Base-by-base conservation (phyloP, 1,140 invertebrate genomes). In the Mylabris phalerata region DNA sequence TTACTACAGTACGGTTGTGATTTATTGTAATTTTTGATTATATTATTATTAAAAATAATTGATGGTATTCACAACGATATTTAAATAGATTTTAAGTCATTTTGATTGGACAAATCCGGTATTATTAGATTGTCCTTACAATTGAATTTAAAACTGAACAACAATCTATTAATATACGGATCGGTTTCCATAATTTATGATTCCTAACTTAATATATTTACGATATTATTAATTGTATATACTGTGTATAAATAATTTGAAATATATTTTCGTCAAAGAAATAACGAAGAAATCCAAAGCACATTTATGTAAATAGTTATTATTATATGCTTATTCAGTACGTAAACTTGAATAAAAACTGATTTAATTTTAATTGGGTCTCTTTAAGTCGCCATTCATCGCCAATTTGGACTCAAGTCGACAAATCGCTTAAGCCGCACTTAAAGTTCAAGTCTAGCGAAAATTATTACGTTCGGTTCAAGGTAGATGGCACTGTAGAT, bases 171-270 rank as follows among this genome's bases (percentile, higher is more conserved):
- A 19, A 19, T 19, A 19, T 32, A 7, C 32, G 4, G 7, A 32
- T 32, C 32, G 32, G 11, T 5, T 42, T 55, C 45, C 27, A 55
- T 47, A 39, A 55, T 55, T 55, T 55, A 55, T 40, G 52, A 55
- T 55, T 55, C 52, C 52, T 55, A 55, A 55, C 52, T 55, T 46
- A 55, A 3, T 55, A 55, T 55, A 55, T 55, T 47, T 9, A 46
- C 47, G 46, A 55, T 55, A 55, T 54, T 54, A 54, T 54, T 54
- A 11, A 55, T 38, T 65, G 63, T 65, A 65, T 49, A 65, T 65
- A 65, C 13, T 57, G 43, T 65, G 63, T 65, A 63, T 46, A 65
- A 57, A 65, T 61, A 60, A 58, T 65, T 58, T 63, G 63, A 63
- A 65, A 58, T 65, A 63, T 63, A 65, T 65, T 65, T 65, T 65